These are phyloP conservation scores for Pavo muticus DNA, from an alignment of 2,113 vertebrate genomes.

Conservation along the genomic window DNA sequence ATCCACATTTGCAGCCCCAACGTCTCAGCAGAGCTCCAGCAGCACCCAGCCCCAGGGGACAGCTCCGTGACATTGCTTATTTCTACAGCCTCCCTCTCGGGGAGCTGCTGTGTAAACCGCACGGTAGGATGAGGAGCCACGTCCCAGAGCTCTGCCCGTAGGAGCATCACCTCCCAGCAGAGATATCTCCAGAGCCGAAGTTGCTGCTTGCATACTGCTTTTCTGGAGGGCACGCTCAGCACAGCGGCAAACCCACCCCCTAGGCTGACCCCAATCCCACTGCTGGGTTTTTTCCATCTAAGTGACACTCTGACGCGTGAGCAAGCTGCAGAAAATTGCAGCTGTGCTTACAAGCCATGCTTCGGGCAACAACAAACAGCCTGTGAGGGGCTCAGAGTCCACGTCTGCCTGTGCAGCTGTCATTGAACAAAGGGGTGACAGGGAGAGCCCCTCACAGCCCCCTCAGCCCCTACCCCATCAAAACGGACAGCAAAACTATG, in stretches of 20 bases:
- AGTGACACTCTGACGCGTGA: fast-evolving
- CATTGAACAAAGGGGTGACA: constrained; percentile 1
- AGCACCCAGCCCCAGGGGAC: background rate
- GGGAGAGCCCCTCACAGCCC: background rate
- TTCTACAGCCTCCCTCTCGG: background rate
- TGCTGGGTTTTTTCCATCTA: fast-evolving
- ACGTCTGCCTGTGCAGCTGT: background rate
- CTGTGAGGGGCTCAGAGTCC: background rate
- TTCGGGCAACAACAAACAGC: background rate
- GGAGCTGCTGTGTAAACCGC: fast-evolving
- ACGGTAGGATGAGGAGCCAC: fast-evolving
- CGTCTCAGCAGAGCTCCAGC: background rate
- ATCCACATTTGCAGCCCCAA: background rate
- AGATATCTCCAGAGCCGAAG: background rate
- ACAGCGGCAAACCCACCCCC: fast-evolving
- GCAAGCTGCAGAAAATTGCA: fast-evolving
- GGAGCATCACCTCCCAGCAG: background rate
- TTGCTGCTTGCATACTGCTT: background rate
- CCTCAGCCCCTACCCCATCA: background rate
- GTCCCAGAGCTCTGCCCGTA: background rate
- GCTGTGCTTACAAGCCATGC: background rate
- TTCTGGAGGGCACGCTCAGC: background rate
- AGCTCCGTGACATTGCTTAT: background rate
- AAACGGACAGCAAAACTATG: too few species aligned
- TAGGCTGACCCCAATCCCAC: background rate